A percentile compares a stretch with the other conserved stretches of the same genome.
phyloP scores from a whole-genome alignment of 1,140 invertebrate genomes.

The Pseudomyrmex sp. region DNA sequence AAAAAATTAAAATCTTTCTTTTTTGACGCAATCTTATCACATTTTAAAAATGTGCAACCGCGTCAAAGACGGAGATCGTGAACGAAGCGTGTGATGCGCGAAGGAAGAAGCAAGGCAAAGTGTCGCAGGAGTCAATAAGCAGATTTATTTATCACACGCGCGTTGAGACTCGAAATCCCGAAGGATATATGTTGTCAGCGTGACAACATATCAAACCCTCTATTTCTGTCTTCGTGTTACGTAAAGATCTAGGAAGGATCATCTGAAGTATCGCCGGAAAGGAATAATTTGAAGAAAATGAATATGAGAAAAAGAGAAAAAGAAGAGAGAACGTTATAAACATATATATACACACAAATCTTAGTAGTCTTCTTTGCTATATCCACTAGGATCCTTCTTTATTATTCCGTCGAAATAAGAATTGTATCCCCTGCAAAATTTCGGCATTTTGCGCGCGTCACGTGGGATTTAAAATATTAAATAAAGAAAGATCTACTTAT shows the following conservation, averaged over 20 bases:
- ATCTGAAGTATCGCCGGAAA: slow-evolving; percentile 7
- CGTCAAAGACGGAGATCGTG: slow-evolving; percentile 43
- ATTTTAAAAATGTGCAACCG: slow-evolving; percentile 43
- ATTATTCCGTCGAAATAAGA: slow-evolving; percentile 32
- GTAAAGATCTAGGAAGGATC: neutral
- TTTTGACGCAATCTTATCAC: slow-evolving; percentile 4
- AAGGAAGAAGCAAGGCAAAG: slow-evolving; percentile 18
- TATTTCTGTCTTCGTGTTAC: slow-evolving; percentile 42
- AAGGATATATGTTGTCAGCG: slow-evolving; percentile 51
- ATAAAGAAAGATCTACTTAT: slow-evolving; percentile 17
- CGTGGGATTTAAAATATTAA: slow-evolving; percentile 52
- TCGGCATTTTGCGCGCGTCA: neutral
- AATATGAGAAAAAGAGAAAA: neutral
- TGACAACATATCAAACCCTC: slow-evolving; percentile 29
- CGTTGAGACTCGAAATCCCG: slow-evolving; percentile 59
- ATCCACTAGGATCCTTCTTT: neutral
- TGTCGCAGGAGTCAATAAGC: slow-evolving; percentile 61
- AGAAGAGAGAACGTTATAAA: neutral
- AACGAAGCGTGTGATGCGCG: neutral
- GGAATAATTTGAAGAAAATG: slow-evolving; percentile 21
- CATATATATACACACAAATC: neutral
- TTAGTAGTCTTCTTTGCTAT: too few relatives aligned
- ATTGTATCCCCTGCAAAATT: slow-evolving; percentile 6
- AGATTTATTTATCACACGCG: slow-evolving; percentile 71
- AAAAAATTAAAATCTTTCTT: too few relatives aligned